These are phyloP conservation scores for Macropodus opercularis DNA, from an alignment of 2,797 vertebrate genomes.

Conservation along the genomic window DNA sequence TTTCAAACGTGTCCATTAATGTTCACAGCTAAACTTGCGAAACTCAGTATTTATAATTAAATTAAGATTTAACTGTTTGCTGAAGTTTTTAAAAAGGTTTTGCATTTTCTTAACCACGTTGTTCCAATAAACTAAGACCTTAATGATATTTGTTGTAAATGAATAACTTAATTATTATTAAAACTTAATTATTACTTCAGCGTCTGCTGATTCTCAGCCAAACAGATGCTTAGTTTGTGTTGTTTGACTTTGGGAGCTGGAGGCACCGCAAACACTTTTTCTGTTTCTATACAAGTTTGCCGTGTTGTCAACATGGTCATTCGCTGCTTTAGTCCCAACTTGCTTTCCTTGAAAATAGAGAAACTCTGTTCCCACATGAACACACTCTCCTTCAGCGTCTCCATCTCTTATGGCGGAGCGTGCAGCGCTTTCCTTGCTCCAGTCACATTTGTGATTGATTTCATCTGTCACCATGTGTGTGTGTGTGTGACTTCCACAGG, in stretches of 20 bases:
- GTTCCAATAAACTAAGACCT: not conserved
- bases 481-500: constrained; percentile 59
- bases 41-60: too few relatives aligned
- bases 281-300: too few relatives aligned
- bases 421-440: constrained; percentile 32
- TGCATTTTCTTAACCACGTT: not conserved
- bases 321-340: not conserved
- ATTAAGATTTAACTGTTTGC: too few relatives aligned
- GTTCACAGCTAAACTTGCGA: too few relatives aligned
- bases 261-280: too few relatives aligned
- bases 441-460: constrained; percentile 71
- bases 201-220: too few relatives aligned
- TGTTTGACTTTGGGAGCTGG: too few relatives aligned
- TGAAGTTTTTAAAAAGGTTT: too few relatives aligned
- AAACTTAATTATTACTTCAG: too few relatives aligned
- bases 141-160: not conserved
- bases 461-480: constrained; percentile 60
- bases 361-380: constrained; percentile 24
- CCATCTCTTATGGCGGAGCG: constrained; percentile 23
- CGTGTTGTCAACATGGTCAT: not conserved
- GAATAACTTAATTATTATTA: too few relatives aligned
- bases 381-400: constrained; percentile 23
- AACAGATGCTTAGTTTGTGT: too few relatives aligned
- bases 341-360: not conserved
- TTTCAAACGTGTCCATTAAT: too few relatives aligned